Percentiles rank a stretch among this genome's conserved stretches.
phyloP scores from a whole-genome alignment of 2,888 invertebrate genomes.

The Keiferia lycopersicella region DNA sequence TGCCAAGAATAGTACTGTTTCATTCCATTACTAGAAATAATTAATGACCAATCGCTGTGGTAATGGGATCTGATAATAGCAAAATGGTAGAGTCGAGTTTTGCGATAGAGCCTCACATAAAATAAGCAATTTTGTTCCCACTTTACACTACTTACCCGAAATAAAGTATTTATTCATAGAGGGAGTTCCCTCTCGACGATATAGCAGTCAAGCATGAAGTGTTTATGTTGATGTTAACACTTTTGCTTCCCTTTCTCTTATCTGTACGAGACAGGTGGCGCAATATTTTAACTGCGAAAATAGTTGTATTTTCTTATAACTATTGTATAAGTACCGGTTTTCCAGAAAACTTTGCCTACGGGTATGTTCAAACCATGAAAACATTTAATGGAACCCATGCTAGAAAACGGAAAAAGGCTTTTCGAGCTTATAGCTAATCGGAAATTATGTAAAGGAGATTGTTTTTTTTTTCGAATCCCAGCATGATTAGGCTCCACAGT shows the following conservation, averaged over 20 bases:
- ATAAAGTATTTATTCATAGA: slow-evolving; percentile 14
- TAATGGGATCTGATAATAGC: slow-evolving; percentile 18
- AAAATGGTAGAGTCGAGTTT: background rate
- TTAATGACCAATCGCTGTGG: slow-evolving; percentile 46
- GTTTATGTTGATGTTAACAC: slow-evolving; percentile 12
- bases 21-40: slow-evolving; percentile 50
- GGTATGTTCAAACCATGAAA: no score
- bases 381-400: no score
- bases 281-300: background rate
- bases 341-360: no score
- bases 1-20: slow-evolving; percentile 56
- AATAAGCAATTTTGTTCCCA: background rate
- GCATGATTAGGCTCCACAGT: no score
- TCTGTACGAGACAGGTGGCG: background rate
- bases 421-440: no score
- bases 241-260: background rate
- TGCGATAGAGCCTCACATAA: background rate
- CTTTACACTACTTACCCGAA: background rate
- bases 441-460: no score
- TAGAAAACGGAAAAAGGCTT: no score
- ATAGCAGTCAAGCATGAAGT: slow-evolving; percentile 8
- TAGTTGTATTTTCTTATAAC: no score
- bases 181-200: slow-evolving; percentile 2
- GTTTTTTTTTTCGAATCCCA: no score
- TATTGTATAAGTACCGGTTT: no score